Conservation (phyloP, 2,797 vertebrate genomes). For the Sorex maritimensis region DNA sequence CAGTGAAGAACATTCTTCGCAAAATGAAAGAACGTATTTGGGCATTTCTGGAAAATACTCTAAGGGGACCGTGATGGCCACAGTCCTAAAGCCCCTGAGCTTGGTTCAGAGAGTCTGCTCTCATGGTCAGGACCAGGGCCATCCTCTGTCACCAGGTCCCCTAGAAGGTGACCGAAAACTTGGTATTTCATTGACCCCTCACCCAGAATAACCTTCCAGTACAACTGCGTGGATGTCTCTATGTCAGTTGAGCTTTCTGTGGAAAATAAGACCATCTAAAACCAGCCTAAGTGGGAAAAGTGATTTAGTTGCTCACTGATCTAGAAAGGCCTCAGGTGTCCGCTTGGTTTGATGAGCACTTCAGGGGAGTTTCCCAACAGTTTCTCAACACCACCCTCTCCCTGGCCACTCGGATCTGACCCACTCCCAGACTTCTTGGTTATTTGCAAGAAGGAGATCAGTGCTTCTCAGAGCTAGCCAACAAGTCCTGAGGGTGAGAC, state of each 20-base stretch:
- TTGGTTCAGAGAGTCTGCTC: not conserved
- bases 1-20: slow-evolving; percentile 42
- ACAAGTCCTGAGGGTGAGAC: too few relatives aligned
- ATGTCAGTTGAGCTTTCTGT: not conserved
- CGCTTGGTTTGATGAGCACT: slow-evolving; percentile 6
- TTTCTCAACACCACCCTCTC: not conserved
- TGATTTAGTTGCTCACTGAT: slow-evolving; percentile 27
- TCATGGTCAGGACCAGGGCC: not conserved
- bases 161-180: not conserved
- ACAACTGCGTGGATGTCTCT: not conserved
- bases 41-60: slow-evolving; percentile 1
- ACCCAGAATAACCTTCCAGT: not conserved
- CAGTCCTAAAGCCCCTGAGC: not conserved
- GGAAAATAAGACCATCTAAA: slow-evolving; percentile 14
- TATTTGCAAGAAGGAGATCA: too few relatives aligned
- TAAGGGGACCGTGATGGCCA: slow-evolving; percentile 6
- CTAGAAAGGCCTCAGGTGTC: not conserved
- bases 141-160: not conserved
- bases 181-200: not conserved
- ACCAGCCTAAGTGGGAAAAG: not conserved
- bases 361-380: slow-evolving; percentile 6
- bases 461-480: not conserved
- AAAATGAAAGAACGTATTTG: not conserved
- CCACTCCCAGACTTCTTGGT: not conserved
- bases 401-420: not conserved